Evolutionary conservation across 2,888 invertebrate species (phyloP).

Genomic region (Sialis lutaria): DNA sequence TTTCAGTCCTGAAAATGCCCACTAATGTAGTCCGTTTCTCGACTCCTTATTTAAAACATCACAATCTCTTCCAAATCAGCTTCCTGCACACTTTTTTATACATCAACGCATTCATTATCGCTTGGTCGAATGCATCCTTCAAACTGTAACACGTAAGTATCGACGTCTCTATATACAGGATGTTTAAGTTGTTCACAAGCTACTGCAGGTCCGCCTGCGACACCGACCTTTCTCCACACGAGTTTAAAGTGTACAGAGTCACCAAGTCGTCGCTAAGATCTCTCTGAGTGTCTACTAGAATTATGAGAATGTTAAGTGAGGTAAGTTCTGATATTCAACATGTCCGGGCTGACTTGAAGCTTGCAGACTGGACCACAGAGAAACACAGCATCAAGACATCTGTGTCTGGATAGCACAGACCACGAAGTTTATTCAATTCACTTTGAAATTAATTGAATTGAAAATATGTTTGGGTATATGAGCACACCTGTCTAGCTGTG

Average conservation of each 20-base stretch:
- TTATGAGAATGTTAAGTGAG: conserved; percentile 38
- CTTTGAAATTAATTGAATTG: conserved; percentile 39
- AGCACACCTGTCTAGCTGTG: conserved; percentile 77
- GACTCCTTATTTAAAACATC: conserved; percentile 12
- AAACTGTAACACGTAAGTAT: conserved; percentile 75
- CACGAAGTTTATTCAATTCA: conserved; percentile 75
- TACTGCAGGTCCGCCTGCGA: conserved; percentile 56
- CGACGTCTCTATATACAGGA: conserved; percentile 85
- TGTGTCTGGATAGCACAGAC: conserved; percentile 81
- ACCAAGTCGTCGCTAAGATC: conserved; percentile 44
- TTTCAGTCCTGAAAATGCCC: too few relatives aligned
- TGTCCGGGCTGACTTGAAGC: conserved; percentile 68
- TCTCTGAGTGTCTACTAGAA: conserved; percentile 65
- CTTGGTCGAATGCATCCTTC: conserved; percentile 85
- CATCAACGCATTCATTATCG: conserved; percentile 60
- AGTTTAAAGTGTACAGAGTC: conserved; percentile 37
- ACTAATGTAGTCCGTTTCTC: too few relatives aligned
- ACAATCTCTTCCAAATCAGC: conserved; percentile 38
- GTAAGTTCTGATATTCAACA: conserved; percentile 75
- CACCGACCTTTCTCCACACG: conserved; percentile 55
- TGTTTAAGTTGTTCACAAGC: conserved; percentile 59
- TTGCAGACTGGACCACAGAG: conserved; percentile 73
- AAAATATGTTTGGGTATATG: not conserved
- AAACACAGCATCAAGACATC: conserved; percentile 90
- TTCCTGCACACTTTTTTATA: conserved; percentile 23